Percentiles rank a stretch among this genome's conserved stretches.
Evolutionary conservation across 2,888 invertebrate genomes (phyloP).

Genomic region (Venusia cambrica): DNA sequence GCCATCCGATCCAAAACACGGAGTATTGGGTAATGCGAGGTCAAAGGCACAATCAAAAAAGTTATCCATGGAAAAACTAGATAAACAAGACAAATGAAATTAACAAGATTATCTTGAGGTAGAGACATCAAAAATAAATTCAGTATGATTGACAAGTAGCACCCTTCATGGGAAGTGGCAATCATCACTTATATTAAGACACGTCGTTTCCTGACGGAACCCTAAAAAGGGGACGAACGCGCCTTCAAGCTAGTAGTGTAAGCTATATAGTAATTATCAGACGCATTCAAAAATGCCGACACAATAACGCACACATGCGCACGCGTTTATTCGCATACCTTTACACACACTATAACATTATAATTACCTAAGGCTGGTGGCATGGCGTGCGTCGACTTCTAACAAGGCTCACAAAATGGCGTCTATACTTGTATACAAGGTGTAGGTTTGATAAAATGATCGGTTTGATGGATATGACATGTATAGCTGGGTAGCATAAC

Average conservation of each 20-base stretch:
- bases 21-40: too few species aligned
- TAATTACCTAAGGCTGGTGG: conserved; percentile 77
- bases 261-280: conserved; percentile 79
- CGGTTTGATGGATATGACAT: conserved; percentile 43
- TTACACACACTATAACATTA: conserved; percentile 46
- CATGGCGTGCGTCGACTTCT: conserved; percentile 78
- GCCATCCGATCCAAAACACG: too few species aligned
- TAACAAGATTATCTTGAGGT: conserved; percentile 15
- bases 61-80: too few species aligned
- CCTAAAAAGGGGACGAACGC: conserved; percentile 33
- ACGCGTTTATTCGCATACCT: conserved; percentile 29
- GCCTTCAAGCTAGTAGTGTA: conserved; percentile 54
- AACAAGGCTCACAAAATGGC: conserved; percentile 80
- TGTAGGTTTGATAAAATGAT: conserved; percentile 59
- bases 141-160: conserved; percentile 27
- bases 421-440: conserved; percentile 61
- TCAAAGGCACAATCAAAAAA: too few species aligned
- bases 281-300: conserved; percentile 75
- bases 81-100: conserved; percentile 7
- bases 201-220: conserved; percentile 29
- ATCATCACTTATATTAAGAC: conserved; percentile 29
- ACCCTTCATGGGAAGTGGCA: conserved; percentile 26
- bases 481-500: conserved; percentile 26
- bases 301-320: conserved; percentile 29
- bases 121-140: conserved; percentile 23